Evolutionary conservation across 1,140 invertebrate species (phyloP), one percentile per base, ranked within the genome.

Genomic region (Sitophilus oryzae): DNA sequence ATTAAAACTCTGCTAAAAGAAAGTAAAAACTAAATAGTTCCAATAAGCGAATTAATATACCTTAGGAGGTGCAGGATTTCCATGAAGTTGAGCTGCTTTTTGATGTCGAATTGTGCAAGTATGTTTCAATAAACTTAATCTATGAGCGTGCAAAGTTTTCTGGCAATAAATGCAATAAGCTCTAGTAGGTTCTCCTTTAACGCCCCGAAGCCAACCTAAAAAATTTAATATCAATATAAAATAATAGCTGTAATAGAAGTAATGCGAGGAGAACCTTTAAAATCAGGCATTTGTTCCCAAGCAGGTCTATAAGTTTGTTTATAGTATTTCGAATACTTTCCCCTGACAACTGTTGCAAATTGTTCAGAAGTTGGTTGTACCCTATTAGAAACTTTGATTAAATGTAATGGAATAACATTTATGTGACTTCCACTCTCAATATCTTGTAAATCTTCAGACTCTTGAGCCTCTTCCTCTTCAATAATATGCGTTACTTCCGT

Each of bases 101-200:
- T 79, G 76, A 65, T 79, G 78, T 23, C 78, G 73, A 61, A 78
- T 77, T 0, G 79, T 80, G 42, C 77, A 79, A 15, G 76, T 80
- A 42, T 81, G 79, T 48, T 80, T 81, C 15, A 80, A 53, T 34
- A 81, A 62, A 30, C 78, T 80, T 0, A 80, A 56, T 52, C 78
- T 63, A 68, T 81, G 79, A 2, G 79, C 79, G 65, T 81, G 79
- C n/a, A 81, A 64, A 56, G 75, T 77, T 63, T 79, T 80, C 50
- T 78, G 73, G 52, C 79, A 81, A 59, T 74, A 79, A 22, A 71
- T 70, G 58, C 79, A 81, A 55, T 73, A 80, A 22, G 79, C 79
- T 66, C 77, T 66, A 5, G 77, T 80, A 0, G 74, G 71, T 65
- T 77, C 65, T 53, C 67, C 62, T 11, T 75, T 74, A 15, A 80